phyloP scores from a whole-genome alignment of 1,140 invertebrate genomes.

The Sycophaga agraensis region DNA sequence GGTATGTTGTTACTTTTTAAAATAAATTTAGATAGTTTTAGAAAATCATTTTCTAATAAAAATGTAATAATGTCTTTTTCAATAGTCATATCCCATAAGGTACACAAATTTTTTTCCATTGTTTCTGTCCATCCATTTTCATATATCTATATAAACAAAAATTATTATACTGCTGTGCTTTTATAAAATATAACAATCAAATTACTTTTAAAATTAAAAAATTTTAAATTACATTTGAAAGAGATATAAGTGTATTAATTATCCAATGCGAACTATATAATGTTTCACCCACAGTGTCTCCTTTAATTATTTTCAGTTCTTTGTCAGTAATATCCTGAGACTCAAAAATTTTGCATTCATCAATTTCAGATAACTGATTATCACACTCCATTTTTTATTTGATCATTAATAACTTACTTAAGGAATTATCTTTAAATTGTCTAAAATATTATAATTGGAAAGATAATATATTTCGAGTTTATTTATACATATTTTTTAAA shows the following conservation, averaged over 20 bases:
- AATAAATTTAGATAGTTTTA: conserved; percentile 59
- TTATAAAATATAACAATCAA: conserved; percentile 14
- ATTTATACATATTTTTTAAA: too few relatives aligned
- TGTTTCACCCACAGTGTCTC: conserved; percentile 74
- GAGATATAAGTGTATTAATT: conserved; percentile 63
- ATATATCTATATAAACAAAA: conserved; percentile 37
- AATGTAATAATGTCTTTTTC: conserved; percentile 71
- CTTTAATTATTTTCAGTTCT: conserved; percentile 62
- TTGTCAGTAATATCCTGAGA: conserved; percentile 49
- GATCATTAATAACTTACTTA: too few relatives aligned
- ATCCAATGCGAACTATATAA: conserved; percentile 75
- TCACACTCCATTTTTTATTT: conserved; percentile 2
- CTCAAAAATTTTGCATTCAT: conserved; percentile 34
- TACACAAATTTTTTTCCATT: conserved; percentile 70
- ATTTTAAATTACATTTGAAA: conserved; percentile 48
- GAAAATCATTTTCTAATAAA: conserved; percentile 65
- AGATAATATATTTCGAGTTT: too few relatives aligned
- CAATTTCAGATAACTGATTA: not conserved
- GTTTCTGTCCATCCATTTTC: conserved; percentile 57
- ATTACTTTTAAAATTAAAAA: conserved; percentile 2
- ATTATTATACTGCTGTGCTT: not conserved
- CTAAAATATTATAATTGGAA: too few relatives aligned
- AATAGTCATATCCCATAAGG: conserved; percentile 76
- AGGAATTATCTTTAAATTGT: too few relatives aligned
- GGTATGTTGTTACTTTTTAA: conserved; percentile 55